These are phyloP conservation scores for Tipula unca DNA, from an alignment of 2,888 invertebrate genomes.

Conservation along the genomic window DNA sequence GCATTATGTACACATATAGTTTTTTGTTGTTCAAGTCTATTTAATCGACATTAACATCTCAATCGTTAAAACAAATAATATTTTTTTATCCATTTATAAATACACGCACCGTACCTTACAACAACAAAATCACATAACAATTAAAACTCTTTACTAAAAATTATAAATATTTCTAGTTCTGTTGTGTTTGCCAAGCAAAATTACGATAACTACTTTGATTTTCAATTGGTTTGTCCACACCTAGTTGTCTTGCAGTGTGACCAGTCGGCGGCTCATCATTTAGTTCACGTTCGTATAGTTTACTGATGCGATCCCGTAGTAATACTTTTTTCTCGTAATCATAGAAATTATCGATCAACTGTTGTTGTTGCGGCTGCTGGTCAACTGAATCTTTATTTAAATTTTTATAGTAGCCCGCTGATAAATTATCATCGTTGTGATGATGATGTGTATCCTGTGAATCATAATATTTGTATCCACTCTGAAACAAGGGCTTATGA, in stretches of 20 bases:
- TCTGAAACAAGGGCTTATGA: conserved; percentile 23
- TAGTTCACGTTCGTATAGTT: conserved; percentile 25
- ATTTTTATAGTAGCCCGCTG: conserved; percentile 32
- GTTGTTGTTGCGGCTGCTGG: conserved; percentile 30
- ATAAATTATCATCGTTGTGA: conserved; percentile 24
- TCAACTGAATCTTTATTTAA: conserved; percentile 31
- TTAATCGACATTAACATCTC: neutral
- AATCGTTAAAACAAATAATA: neutral
- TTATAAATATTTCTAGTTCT: neutral
- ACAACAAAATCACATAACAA: neutral
- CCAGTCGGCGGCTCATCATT: neutral
- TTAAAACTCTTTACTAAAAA: neutral
- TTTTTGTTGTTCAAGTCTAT: neutral
- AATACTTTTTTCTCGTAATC: conserved; percentile 35
- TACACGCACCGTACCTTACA: neutral
- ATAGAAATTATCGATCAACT: conserved; percentile 35
- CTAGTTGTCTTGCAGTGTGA: neutral
- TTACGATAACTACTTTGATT: conserved; percentile 24
- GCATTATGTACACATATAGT: no score
- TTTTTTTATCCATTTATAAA: neutral
- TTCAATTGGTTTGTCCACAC: conserved; percentile 18
- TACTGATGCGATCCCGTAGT: conserved; percentile 29
- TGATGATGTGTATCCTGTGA: conserved; percentile 31
- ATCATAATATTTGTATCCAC: conserved; percentile 23
- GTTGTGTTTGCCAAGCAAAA: conserved; percentile 28